Conservation (phyloP, 2,797 vertebrate genomes). For the Nasua narica region DNA sequence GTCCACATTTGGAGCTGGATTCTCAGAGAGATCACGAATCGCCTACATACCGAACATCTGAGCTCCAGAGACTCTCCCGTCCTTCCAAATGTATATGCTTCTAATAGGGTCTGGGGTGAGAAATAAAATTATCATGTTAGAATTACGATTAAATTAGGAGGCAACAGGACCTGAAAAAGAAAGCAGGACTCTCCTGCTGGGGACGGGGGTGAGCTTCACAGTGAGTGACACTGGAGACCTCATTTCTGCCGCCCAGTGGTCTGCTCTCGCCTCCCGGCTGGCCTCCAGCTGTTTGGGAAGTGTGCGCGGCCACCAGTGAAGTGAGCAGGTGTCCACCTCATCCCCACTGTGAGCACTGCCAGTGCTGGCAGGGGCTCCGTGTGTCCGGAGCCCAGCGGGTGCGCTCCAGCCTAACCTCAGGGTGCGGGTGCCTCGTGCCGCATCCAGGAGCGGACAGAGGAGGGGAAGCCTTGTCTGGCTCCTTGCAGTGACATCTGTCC, state of each 20-base stretch:
- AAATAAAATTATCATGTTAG: background rate
- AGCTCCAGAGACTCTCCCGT: background rate
- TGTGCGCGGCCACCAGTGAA: background rate
- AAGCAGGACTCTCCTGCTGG: background rate
- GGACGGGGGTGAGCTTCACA: background rate
- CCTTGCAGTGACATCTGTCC: background rate
- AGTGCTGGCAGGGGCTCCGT: accelerated
- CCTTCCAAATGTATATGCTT: background rate
- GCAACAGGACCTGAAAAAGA: background rate
- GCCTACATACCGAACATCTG: background rate
- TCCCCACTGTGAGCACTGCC: background rate
- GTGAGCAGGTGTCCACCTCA: background rate
- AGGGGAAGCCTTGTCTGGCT: background rate
- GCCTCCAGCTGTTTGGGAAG: background rate
- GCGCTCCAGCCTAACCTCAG: background rate
- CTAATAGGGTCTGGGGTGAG: background rate
- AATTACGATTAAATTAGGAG: background rate
- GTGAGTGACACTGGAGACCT: background rate
- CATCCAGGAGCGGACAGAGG: background rate
- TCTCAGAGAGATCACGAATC: background rate
- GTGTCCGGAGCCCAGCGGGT: background rate
- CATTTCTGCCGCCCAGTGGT: background rate
- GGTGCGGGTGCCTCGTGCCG: accelerated
- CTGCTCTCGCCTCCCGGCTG: background rate
- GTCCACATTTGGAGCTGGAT: background rate